phyloP scores from a whole-genome alignment of 1,140 invertebrate species.

The Ganaspis sp. region DNA sequence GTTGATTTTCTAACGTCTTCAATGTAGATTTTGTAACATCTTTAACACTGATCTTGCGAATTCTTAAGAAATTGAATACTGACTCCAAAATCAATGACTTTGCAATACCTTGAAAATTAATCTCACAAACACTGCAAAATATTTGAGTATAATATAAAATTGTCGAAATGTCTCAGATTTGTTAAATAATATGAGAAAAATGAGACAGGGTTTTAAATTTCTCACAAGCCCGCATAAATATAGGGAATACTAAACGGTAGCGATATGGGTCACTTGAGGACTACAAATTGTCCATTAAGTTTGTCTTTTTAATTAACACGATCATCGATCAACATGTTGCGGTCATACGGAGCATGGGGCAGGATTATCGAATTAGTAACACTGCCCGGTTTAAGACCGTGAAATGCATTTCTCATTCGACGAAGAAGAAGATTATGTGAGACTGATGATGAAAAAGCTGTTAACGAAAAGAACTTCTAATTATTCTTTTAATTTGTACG shows the following conservation, averaged over 20 bases:
- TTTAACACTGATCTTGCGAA: no score
- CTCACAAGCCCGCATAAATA: constrained; percentile 2
- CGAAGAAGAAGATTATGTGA: background rate
- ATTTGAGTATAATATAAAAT: no score
- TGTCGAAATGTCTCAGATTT: no score
- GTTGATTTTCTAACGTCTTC: no score
- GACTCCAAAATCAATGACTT: no score
- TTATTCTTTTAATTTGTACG: constrained; percentile 1
- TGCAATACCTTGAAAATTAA: no score
- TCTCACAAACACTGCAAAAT: no score
- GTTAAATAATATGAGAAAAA: background rate
- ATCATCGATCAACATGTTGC: background rate
- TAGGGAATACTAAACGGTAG: background rate
- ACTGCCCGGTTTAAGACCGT: background rate
- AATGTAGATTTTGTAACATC: no score
- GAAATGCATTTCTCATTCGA: background rate
- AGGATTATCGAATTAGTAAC: background rate
- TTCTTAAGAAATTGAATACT: no score
- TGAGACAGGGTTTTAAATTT: background rate
- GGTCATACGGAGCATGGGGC: background rate
- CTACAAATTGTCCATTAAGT: background rate
- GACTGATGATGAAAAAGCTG: background rate
- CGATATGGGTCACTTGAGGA: background rate
- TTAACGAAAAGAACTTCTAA: background rate
- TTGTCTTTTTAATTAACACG: background rate